phyloP scores from a whole-genome alignment of 30 jellyfish, hydroid and myxozoan genomes.

The Cassiopea andromeda region DNA sequence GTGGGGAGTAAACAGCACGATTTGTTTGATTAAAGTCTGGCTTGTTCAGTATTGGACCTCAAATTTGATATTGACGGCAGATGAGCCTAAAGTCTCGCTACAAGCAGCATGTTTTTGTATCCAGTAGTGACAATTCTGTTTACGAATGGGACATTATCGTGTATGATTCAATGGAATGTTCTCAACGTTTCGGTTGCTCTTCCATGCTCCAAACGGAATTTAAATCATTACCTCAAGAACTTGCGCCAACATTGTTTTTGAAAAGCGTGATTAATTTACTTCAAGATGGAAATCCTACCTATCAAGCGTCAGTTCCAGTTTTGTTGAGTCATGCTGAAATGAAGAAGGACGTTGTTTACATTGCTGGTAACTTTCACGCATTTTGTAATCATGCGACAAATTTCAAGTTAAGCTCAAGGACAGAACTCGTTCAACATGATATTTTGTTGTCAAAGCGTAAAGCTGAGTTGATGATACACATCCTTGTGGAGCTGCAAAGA shows the following conservation, averaged over 20 bases:
- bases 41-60: not conserved
- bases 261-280: no score
- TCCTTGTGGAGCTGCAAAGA: no score
- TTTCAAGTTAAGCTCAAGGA: no score
- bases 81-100: not conserved
- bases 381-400: no score
- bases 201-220: not conserved
- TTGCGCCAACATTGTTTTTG: not conserved
- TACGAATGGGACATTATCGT: not conserved
- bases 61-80: not conserved
- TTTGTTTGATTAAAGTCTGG: constrained; percentile 22
- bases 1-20: constrained; percentile 19
- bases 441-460: no score
- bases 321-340: no score
- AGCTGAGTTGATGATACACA: no score
- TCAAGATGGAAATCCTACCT: no score
- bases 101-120: not conserved
- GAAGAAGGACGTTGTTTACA: no score
- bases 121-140: not conserved
- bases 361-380: no score
- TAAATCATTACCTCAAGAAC: not conserved
- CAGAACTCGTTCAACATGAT: no score
- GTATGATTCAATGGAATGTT: not conserved
- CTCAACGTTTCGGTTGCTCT: not conserved
- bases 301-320: no score